Percentiles rank a stretch among this genome's conserved stretches.
Conservation (phyloP, 2,797 vertebrate species). For the Cyprinella venusta region DNA sequence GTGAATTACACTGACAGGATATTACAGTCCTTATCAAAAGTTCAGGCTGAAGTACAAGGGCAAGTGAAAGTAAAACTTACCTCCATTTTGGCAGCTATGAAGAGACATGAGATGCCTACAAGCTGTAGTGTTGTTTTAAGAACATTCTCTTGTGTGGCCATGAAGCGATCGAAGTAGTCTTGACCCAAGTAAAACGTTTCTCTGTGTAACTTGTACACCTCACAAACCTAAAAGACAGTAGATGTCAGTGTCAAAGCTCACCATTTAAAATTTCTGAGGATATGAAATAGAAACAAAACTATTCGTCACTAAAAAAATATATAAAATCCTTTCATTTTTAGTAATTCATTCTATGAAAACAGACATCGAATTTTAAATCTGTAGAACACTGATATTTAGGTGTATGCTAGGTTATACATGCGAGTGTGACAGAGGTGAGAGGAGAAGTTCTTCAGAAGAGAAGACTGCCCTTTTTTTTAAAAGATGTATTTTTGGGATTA, state of each 20-base stretch:
- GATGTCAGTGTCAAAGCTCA: background rate
- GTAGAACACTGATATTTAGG: background rate
- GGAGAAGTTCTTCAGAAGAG: background rate
- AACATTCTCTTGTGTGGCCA: constrained; percentile 91
- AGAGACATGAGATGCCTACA: constrained; percentile 92
- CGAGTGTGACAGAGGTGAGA: background rate
- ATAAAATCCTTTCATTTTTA: background rate
- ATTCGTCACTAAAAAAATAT: background rate
- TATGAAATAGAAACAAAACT: background rate
- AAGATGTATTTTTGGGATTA: too few relatives aligned
- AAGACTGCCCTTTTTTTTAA: background rate
- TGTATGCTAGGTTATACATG: background rate
- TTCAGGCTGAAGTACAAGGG: background rate
- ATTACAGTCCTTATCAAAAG: background rate
- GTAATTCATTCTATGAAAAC: background rate
- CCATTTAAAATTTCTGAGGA: background rate
- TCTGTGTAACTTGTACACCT: constrained; percentile 94
- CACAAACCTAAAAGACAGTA: constrained; percentile 83
- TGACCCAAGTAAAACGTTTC: constrained; percentile 96
- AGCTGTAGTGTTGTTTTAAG: constrained; percentile 92
- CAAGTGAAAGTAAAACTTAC: constrained; percentile 65
- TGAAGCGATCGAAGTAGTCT: constrained; percentile 97
- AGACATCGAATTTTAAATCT: background rate
- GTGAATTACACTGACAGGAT: background rate
- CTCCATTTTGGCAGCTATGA: constrained; percentile 96